These are phyloP conservation scores for Heteromyza rotundicornis DNA, from an alignment of 2,888 invertebrate species.

Conservation along the genomic window DNA sequence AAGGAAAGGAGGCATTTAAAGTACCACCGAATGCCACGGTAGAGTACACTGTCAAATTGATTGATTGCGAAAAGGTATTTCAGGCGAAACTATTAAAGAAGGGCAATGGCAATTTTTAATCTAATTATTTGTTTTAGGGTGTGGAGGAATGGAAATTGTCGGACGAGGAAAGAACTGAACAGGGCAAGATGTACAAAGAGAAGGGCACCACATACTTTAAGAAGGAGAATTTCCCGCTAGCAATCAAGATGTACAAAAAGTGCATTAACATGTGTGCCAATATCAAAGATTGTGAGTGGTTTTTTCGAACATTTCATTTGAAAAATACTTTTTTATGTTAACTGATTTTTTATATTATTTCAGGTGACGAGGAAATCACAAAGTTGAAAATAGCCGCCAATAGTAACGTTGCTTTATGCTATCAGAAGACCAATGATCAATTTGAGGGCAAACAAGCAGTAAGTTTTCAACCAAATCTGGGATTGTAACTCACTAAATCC, in stretches of 20 bases:
- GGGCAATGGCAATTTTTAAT: no score
- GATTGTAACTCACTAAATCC: no score
- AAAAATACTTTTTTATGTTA: constrained; percentile 34
- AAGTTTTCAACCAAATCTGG: no score
- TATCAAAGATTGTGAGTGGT: no score
- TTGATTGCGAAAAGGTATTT: constrained; percentile 79
- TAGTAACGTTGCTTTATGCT: constrained; percentile 82
- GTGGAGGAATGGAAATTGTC: constrained; percentile 86
- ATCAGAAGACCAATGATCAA: constrained; percentile 72
- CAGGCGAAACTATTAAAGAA: neutral
- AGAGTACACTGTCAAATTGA: constrained; percentile 82
- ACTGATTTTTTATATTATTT: constrained; percentile 4
- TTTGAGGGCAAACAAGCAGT: constrained; percentile 75
- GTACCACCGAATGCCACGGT: constrained; percentile 82
- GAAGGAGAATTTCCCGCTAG: constrained; percentile 75
- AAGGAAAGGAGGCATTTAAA: constrained; percentile 72
- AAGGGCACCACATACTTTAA: constrained; percentile 93
- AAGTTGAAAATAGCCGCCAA: constrained; percentile 73
- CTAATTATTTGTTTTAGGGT: constrained; percentile 61
- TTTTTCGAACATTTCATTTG: no score
- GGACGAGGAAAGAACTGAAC: constrained; percentile 77
- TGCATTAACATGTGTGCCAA: constrained; percentile 62
- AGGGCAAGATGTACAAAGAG: constrained; percentile 82
- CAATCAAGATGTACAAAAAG: constrained; percentile 86
- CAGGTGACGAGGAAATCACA: constrained; percentile 63